Percentiles rank a stretch among this genome's conserved stretches.
phyloP scores from a whole-genome alignment of 2,113 vertebrate genomes.

The Ammodytes marinus region DNA sequence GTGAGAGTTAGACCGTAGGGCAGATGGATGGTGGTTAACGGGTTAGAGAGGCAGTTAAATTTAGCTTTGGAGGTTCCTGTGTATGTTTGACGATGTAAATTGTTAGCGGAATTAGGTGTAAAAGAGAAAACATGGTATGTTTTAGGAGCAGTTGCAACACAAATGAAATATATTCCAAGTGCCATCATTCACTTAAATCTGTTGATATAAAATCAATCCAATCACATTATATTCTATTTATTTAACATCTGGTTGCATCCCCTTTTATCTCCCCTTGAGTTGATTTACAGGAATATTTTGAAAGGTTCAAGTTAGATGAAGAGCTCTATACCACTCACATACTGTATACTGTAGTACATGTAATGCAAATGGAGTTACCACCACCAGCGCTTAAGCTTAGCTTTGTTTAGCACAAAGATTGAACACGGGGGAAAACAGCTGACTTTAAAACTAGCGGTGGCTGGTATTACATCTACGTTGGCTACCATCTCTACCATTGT shows the following conservation, averaged over 20 bases:
- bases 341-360: no score
- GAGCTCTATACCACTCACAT: no score
- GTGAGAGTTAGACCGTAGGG: constrained; percentile 78
- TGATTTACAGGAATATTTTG: neutral
- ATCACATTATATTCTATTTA: neutral
- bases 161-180: neutral
- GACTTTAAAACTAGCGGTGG: no score
- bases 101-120: constrained; percentile 62
- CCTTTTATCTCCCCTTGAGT: neutral
- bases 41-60: constrained; percentile 81
- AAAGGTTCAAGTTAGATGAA: neutral
- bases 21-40: constrained; percentile 77
- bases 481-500: no score
- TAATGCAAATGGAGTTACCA: no score
- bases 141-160: neutral
- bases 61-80: constrained; percentile 67
- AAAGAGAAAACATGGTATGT: constrained; percentile 39
- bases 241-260: neutral
- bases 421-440: no score
- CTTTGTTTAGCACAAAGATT: no score
- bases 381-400: no score
- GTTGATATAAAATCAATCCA: neutral
- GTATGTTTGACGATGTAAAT: constrained; percentile 22
- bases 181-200: neutral
- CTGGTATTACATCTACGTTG: no score